These are phyloP conservation scores for Phrynosoma platyrhinos DNA, from an alignment of 2,113 vertebrate species.

Conservation along the genomic window DNA sequence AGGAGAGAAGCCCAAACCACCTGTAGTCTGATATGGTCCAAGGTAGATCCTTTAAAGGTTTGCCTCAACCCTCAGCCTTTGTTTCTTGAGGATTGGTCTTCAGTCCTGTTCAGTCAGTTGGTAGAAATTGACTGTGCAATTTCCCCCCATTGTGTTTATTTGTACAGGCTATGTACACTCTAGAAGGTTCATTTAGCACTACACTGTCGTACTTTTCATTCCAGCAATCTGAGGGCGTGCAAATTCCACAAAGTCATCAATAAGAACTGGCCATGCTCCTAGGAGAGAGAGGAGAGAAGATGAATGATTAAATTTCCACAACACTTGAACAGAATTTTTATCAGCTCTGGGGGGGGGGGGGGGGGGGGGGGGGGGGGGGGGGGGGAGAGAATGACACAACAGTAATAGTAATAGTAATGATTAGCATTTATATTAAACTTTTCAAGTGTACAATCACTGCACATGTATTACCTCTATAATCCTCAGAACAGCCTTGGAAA, in stretches of 20 bases:
- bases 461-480: too few relatives aligned
- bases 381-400: too few relatives aligned
- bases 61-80: conserved; percentile 81
- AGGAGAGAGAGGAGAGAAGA: not conserved
- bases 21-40: conserved; percentile 83
- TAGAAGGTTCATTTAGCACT: conserved; percentile 82
- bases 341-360: not conserved
- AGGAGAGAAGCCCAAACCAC: conserved; percentile 87
- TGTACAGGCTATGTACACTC: conserved; percentile 89
- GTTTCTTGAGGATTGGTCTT: conserved; percentile 82
- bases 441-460: not conserved
- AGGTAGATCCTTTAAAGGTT: conserved; percentile 82
- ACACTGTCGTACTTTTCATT: conserved; percentile 90
- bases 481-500: not conserved
- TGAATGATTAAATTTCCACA: not conserved
- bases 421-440: too few relatives aligned
- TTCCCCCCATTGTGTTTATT: conserved; percentile 81
- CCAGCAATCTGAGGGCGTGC: conserved; percentile 91
- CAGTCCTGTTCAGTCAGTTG: conserved; percentile 85
- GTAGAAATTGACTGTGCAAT: conserved; percentile 89
- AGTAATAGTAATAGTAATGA: too few relatives aligned
- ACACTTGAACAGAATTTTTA: not conserved
- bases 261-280: conserved; percentile 91
- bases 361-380: rapidly evolving
- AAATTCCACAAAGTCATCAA: conserved; percentile 93